Evolutionary conservation across 2,888 invertebrate genomes (phyloP).

Genomic region (Stenodera caucasica): DNA sequence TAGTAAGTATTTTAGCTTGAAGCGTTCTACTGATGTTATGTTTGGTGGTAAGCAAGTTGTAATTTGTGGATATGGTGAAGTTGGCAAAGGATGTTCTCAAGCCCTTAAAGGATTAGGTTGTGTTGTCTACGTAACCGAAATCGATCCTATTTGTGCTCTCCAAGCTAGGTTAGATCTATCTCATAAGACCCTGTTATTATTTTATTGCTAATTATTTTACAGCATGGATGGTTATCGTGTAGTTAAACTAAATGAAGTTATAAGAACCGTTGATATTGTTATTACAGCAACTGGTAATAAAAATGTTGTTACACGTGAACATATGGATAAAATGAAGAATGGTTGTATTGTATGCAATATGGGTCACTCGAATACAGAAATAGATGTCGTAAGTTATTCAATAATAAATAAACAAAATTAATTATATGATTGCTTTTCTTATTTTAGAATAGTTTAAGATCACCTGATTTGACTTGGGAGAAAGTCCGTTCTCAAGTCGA

Average conservation of each 20-base stretch:
- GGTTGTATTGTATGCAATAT: constrained; percentile 96
- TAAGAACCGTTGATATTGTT: constrained; percentile 90
- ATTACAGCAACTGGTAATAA: constrained; percentile 98
- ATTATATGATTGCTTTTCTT: constrained; percentile 6
- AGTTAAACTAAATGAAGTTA: constrained; percentile 91
- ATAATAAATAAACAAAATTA: constrained; percentile 5
- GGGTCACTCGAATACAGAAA: constrained; percentile 97
- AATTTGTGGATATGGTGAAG: constrained; percentile 96
- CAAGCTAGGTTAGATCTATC: constrained; percentile 77
- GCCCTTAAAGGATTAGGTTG: constrained; percentile 93
- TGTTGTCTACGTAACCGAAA: constrained; percentile 91
- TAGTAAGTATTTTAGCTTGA: constrained; percentile 56
- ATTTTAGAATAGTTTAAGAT: constrained; percentile 79
- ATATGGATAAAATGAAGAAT: constrained; percentile 96
- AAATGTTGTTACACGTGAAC: constrained; percentile 91
- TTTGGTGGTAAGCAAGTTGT: constrained; percentile 97
- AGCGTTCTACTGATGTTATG: constrained; percentile 94
- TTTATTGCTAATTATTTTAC: constrained; percentile 33
- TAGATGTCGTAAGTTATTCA: constrained; percentile 76
- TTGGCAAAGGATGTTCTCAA: constrained; percentile 96
- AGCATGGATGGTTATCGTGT: constrained; percentile 98
- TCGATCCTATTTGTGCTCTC: constrained; percentile 96
- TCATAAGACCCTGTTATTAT: not conserved
- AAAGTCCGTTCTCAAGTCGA: constrained; percentile 97
- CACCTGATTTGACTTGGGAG: constrained; percentile 96